Conservation (phyloP, 92 coral and sea anemone species). For the Epizoanthus scotinus region DNA sequence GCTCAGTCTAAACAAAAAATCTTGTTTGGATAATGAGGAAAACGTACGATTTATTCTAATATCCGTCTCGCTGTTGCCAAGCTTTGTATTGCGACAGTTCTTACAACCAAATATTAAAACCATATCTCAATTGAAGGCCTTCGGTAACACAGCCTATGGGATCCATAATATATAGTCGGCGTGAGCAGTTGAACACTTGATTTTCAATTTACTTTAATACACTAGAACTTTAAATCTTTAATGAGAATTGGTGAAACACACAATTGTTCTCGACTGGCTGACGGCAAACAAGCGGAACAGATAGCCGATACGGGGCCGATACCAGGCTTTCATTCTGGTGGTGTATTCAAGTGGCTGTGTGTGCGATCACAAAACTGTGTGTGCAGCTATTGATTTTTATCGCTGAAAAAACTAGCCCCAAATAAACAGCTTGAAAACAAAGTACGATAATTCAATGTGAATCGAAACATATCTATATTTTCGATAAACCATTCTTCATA, state of each 20-base stretch:
- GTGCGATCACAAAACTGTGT: too few relatives aligned
- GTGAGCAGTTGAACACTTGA: slow-evolving; percentile 33
- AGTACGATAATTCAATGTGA: too few relatives aligned
- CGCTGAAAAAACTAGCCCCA: too few relatives aligned
- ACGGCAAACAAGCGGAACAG: slow-evolving; percentile 26
- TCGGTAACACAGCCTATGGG: slow-evolving; percentile 9
- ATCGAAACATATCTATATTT: too few relatives aligned
- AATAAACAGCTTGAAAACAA: too few relatives aligned
- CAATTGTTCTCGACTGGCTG: slow-evolving; percentile 30
- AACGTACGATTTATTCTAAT: not conserved
- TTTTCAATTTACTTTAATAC: slow-evolving; percentile 8
- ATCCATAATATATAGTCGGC: too few relatives aligned
- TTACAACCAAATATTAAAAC: not conserved
- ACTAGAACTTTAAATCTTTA: slow-evolving; percentile 44
- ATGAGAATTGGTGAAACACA: slow-evolving; percentile 26
- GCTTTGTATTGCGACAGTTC: slow-evolving; percentile 2
- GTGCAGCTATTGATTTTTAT: too few relatives aligned
- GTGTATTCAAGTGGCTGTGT: not conserved
- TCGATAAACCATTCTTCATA: too few relatives aligned
- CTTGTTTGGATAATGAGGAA: not conserved
- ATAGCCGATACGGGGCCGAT: not conserved
- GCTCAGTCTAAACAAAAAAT: slow-evolving; percentile 14
- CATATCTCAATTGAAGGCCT: slow-evolving; percentile 7
- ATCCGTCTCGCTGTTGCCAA: not conserved
- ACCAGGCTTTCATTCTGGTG: slow-evolving; percentile 19